Percentiles rank a stretch among this genome's conserved stretches.
Evolutionary conservation across 2,888 invertebrate species (phyloP).

Genomic region (Rhingia campestris): DNA sequence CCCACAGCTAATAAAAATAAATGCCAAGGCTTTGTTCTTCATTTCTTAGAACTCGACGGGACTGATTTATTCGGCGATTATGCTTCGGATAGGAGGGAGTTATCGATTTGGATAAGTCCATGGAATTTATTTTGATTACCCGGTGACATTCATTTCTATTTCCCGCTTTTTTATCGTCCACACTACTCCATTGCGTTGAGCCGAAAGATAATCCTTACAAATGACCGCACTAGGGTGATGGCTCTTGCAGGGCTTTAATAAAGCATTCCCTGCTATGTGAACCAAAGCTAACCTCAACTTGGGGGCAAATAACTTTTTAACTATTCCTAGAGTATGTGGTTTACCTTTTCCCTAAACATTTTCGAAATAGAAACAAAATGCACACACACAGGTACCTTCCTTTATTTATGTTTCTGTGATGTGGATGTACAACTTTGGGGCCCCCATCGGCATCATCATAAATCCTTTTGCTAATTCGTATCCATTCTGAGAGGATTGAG

Average conservation of each 20-base stretch:
- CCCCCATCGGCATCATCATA: conserved; percentile 68
- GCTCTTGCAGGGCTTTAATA: conserved; percentile 34
- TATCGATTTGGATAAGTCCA: conserved; percentile 73
- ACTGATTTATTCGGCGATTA: conserved; percentile 68
- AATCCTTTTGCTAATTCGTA: conserved; percentile 75
- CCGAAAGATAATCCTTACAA: conserved; percentile 75
- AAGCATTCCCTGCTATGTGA: conserved; percentile 38
- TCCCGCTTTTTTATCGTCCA: conserved; percentile 76
- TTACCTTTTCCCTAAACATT: conserved; percentile 56
- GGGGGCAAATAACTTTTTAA: conserved; percentile 66
- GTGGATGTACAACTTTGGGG: conserved; percentile 52
- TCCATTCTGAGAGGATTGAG: conserved; percentile 73
- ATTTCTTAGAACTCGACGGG: conserved; percentile 29
- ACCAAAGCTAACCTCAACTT: conserved; percentile 56
- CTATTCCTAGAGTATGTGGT: conserved; percentile 69
- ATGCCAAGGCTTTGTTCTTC: conserved; percentile 61
- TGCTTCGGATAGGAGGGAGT: conserved; percentile 35
- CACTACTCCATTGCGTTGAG: conserved; percentile 62
- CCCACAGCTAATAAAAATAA: conserved; percentile 62
- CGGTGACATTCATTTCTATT: conserved; percentile 82
- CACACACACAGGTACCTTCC: conserved; percentile 20
- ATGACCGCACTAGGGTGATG: conserved; percentile 71
- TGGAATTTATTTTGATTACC: conserved; percentile 82
- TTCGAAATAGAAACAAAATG: conserved; percentile 57
- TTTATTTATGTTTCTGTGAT: conserved; percentile 60